These are phyloP conservation scores for Patella ulyssiponensis DNA, from an alignment of 2,888 invertebrate genomes.

Conservation along the genomic window DNA sequence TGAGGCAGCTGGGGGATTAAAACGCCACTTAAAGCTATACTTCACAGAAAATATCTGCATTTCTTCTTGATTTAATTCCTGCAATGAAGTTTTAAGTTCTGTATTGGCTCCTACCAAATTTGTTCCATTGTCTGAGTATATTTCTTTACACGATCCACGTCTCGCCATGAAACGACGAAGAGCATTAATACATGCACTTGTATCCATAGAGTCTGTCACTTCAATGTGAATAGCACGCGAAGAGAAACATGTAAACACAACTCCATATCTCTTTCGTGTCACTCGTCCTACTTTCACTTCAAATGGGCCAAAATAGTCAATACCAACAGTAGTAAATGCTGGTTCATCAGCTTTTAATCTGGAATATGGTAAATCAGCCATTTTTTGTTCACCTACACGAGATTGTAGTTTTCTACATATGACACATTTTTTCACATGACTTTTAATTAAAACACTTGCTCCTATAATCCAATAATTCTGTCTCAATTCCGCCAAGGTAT, in stretches of 20 bases:
- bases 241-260: too few species aligned
- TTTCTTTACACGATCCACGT: too few species aligned
- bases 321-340: slow-evolving; percentile 14
- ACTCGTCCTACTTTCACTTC: slow-evolving; percentile 13
- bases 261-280: too few species aligned
- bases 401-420: background rate
- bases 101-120: slow-evolving; percentile 29
- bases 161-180: too few species aligned
- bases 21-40: slow-evolving; percentile 24
- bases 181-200: too few species aligned
- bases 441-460: background rate
- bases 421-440: background rate
- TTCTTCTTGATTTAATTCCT: slow-evolving; percentile 19
- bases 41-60: slow-evolving; percentile 12
- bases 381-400: slow-evolving; percentile 17
- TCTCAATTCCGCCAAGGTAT: slow-evolving; percentile 14
- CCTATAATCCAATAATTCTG: slow-evolving; percentile 25
- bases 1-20: slow-evolving; percentile 30
- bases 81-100: slow-evolving; percentile 20
- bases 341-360: slow-evolving; percentile 9
- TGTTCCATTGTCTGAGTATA: too few species aligned
- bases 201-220: too few species aligned
- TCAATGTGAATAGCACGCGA: too few species aligned
- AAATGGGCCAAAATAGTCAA: slow-evolving; percentile 29
- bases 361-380: slow-evolving; percentile 26